A percentile compares a stretch with the other conserved stretches of the same genome.
These are phyloP conservation scores for Amblyjoppa proteus DNA, from an alignment of 2,888 invertebrate genomes.

Conservation along the genomic window DNA sequence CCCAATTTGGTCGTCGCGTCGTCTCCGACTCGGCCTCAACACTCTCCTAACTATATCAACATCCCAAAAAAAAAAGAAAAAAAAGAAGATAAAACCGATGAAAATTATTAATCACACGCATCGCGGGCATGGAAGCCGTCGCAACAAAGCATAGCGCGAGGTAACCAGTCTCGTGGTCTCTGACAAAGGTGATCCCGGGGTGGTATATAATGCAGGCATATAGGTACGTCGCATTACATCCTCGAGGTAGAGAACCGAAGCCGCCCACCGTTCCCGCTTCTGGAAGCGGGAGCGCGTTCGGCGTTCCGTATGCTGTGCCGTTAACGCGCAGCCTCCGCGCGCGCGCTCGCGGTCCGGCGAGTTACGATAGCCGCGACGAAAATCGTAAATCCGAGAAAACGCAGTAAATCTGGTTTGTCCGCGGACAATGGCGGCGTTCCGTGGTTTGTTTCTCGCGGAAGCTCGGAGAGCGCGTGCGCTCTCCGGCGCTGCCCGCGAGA, in stretches of 20 bases:
- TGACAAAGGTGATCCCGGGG: slow-evolving; percentile 51
- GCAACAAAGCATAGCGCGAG: slow-evolving; percentile 23
- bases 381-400: slow-evolving; percentile 80
- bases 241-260: slow-evolving; percentile 27
- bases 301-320: slow-evolving; percentile 7
- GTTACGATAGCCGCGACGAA: slow-evolving; percentile 68
- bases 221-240: slow-evolving; percentile 18
- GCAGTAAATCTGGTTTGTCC: slow-evolving; percentile 77
- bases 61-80: background rate
- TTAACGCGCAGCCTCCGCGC: background rate
- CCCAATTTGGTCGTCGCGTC: slow-evolving; percentile 10
- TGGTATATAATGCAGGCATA: slow-evolving; percentile 14
- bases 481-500: slow-evolving; percentile 19
- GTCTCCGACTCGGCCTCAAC: background rate
- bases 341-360: slow-evolving; percentile 29
- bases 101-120: slow-evolving; percentile 48
- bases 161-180: background rate
- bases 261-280: slow-evolving; percentile 54
- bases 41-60: background rate
- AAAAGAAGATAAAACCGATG: background rate
- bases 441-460: slow-evolving; percentile 57
- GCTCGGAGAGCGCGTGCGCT: slow-evolving; percentile 9
- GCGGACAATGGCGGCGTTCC: slow-evolving; percentile 73
- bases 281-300: slow-evolving; percentile 22
- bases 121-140: slow-evolving; percentile 31